These are phyloP conservation scores for Antedon mediterranea DNA, from an alignment of 53 echinoderm and acorn worm species.

Conservation along the genomic window DNA sequence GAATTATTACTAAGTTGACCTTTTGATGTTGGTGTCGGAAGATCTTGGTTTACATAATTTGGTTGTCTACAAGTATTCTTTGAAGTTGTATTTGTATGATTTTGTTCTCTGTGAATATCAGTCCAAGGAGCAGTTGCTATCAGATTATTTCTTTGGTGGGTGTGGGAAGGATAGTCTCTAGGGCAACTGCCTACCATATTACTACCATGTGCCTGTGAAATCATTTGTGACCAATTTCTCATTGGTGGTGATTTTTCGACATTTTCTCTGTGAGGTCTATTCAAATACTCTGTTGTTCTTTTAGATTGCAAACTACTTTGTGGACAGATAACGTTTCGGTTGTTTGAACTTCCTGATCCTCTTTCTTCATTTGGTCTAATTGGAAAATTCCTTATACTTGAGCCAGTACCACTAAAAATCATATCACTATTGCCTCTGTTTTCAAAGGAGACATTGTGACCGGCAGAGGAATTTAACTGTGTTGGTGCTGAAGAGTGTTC, in stretches of 20 bases:
- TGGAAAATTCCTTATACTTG: background rate
- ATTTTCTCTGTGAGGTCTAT: background rate
- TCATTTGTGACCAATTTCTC: background rate
- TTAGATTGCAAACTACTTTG: background rate
- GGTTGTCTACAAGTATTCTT: too few relatives aligned
- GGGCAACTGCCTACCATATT: background rate
- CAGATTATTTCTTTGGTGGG: background rate
- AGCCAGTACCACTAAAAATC: background rate
- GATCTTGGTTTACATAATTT: too few relatives aligned
- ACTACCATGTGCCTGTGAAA: background rate
- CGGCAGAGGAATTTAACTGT: background rate
- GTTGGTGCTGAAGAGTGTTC: background rate
- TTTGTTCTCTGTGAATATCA: background rate
- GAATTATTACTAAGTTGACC: too few relatives aligned
- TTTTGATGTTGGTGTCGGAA: too few relatives aligned
- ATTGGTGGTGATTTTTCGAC: background rate
- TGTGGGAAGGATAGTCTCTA: background rate
- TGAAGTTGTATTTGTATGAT: too few relatives aligned
- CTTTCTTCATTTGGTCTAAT: background rate
- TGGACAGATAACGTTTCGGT: background rate
- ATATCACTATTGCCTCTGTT: background rate
- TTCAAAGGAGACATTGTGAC: too few relatives aligned
- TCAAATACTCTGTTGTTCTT: background rate
- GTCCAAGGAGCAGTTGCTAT: background rate
- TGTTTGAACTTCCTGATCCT: background rate